Conservation (phyloP, 2,797 vertebrate species). For the Valencia hispanica region DNA sequence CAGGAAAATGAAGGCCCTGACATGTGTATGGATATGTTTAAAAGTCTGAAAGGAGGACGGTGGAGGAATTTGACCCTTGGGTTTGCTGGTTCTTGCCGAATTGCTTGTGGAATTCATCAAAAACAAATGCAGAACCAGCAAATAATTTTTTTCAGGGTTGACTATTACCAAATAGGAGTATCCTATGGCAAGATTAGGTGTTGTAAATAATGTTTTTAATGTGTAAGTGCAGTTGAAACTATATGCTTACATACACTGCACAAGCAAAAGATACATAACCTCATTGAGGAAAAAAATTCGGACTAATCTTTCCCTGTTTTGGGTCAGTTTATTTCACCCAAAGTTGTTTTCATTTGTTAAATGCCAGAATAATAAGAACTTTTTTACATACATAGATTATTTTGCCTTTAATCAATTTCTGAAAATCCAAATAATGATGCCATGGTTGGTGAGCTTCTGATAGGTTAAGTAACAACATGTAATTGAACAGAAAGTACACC, state of each 20-base stretch:
- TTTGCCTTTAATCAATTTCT: too few relatives aligned
- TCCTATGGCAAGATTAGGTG: not conserved
- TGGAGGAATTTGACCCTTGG: constrained; percentile 10
- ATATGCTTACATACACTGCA: not conserved
- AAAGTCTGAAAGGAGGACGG: not conserved
- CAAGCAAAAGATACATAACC: not conserved
- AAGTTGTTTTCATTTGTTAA: too few relatives aligned
- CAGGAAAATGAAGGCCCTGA: constrained; percentile 33
- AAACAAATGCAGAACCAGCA: not conserved
- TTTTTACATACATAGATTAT: too few relatives aligned
- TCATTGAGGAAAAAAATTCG: too few relatives aligned
- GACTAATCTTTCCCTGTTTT: too few relatives aligned
- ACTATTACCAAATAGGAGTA: not conserved
- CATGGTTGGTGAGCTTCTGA: too few relatives aligned
- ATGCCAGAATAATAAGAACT: too few relatives aligned
- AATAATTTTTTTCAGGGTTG: not conserved
- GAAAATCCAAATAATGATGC: too few relatives aligned
- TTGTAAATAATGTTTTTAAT: not conserved
- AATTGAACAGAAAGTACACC: too few relatives aligned
- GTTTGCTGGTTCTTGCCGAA: not conserved
- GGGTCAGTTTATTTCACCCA: too few relatives aligned
- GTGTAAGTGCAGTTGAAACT: not conserved
- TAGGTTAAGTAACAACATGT: too few relatives aligned
- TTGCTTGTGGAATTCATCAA: too few relatives aligned
- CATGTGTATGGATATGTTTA: not conserved